Percentiles rank a stretch among this genome's conserved stretches.
These are phyloP conservation scores for Malthinus seriepunctatus DNA, from an alignment of 2,888 invertebrate species.

Conservation along the genomic window DNA sequence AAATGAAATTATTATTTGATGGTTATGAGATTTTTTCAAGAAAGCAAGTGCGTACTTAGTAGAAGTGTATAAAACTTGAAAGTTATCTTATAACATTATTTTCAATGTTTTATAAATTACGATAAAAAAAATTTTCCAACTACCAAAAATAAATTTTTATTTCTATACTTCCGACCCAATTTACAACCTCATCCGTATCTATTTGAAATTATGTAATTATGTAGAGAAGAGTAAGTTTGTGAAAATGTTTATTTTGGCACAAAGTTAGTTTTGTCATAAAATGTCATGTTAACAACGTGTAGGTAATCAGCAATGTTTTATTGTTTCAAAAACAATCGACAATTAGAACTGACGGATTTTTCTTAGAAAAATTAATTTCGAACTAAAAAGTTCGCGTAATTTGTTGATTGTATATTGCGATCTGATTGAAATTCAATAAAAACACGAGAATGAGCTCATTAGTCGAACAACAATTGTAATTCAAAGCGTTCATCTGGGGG, in stretches of 20 bases:
- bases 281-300: too few species aligned
- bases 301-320: too few species aligned
- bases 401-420: slow-evolving; percentile 1
- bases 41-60: slow-evolving; percentile 22
- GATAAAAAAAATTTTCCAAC: background rate
- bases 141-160: slow-evolving; percentile 13
- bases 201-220: background rate
- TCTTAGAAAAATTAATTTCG: too few species aligned
- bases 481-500: slow-evolving; percentile 2
- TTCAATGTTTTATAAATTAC: background rate
- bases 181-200: background rate
- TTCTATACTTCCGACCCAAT: slow-evolving; percentile 13
- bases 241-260: slow-evolving; percentile 3
- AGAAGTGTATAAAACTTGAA: slow-evolving; percentile 18
- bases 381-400: background rate
- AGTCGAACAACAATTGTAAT: slow-evolving; percentile 6
- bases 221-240: background rate
- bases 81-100: background rate
- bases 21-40: slow-evolving; percentile 50
- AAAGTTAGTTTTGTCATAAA: too few species aligned
- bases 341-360: too few species aligned
- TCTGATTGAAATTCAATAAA: slow-evolving; percentile 1
- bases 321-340: too few species aligned
- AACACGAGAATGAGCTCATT: slow-evolving; percentile 3
- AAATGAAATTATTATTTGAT: slow-evolving; percentile 53